Base-by-base conservation (phyloP, 2,888 invertebrate genomes). In the Invenusta paracnida region DNA sequence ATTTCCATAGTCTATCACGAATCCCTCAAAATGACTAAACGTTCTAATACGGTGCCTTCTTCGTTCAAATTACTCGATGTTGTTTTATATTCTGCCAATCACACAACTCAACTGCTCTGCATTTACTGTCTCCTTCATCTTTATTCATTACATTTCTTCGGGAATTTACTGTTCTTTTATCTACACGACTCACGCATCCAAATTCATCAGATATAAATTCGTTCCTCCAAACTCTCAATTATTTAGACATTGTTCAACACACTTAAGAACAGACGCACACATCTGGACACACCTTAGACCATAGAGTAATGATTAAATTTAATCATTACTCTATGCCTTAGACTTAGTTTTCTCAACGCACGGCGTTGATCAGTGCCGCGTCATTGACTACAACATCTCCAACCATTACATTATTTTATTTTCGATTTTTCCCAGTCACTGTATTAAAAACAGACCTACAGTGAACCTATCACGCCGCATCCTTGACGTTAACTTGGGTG, bases 61-160 rank as follows among this genome's bases (percentile, higher is more conserved):
- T 73, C 27, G 73, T 73, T 73, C 23, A 23, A 73, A 73, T n/a
- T 73, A 73, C 27, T 73, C 23, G 73, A 73, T 73, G 73, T 73
- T 73, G 73, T 23, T 73, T 73, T 73, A 73, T 5, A 73, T 25
- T 73, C 73, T 73, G 11, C 27, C 11, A 73, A n/a, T n/a, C n/a
- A n/a, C n/a, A n/a, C n/a, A n/a, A n/a, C n/a, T n/a, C n/a, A n/a
- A n/a, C 48, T 48, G 48, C 48, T 73, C 73, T 73, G 73, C 73
- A 23, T 73, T n/a, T 23, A 23, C 73, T 23, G 27, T 23, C 73
- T 23, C 23, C 73, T 73, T 73, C 73, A 73, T 73, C 73, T 13
- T 73, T 23, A 73, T 73, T 73, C 73, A 73, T 73, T 73, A 73
- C 73, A 73, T 73, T 73, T 25, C 73, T 73, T n/a, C 73, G 23